Evolutionary conservation across 35 echinoderm and acorn worm genomes (phyloP).

Genomic region (Heliocidaris tuberculata): DNA sequence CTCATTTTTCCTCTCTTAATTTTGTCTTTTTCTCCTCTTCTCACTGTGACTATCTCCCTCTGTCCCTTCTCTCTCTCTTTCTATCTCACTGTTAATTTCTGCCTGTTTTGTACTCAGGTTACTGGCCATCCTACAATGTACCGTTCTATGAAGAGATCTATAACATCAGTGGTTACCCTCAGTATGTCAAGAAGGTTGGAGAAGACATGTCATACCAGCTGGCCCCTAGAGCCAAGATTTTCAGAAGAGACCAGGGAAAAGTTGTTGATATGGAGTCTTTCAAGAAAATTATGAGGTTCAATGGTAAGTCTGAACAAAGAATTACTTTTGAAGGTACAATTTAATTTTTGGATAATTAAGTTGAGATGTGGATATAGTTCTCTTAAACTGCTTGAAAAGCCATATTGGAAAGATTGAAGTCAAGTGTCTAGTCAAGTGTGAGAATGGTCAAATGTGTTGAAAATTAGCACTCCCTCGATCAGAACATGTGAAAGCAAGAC

Average conservation of each 20-base stretch:
- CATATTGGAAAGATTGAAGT: too few species aligned
- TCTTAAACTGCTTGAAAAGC: background rate
- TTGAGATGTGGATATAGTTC: background rate
- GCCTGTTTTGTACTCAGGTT: conserved; percentile 55
- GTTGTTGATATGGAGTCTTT: conserved; percentile 80
- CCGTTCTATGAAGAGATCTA: conserved; percentile 93
- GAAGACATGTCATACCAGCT: conserved; percentile 71
- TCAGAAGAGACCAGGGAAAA: conserved; percentile 78
- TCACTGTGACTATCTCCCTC: background rate
- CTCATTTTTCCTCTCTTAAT: background rate
- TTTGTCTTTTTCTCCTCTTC: background rate
- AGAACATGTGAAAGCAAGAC: too few species aligned
- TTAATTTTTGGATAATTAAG: too few species aligned
- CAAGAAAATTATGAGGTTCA: conserved; percentile 87
- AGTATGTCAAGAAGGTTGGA: conserved; percentile 52
- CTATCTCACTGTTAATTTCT: too few species aligned
- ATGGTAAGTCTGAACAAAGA: conserved; percentile 62
- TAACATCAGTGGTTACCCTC: conserved; percentile 93
- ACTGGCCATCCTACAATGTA: conserved; percentile 96
- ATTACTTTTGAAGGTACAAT: too few species aligned
- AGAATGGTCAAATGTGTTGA: too few species aligned
- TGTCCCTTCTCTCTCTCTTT: too few species aligned
- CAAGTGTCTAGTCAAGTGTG: too few species aligned
- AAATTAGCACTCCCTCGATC: too few species aligned
- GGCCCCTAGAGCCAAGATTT: conserved; percentile 82